phyloP scores from a whole-genome alignment of 2,888 invertebrate species.

The Eulithis testata region DNA sequence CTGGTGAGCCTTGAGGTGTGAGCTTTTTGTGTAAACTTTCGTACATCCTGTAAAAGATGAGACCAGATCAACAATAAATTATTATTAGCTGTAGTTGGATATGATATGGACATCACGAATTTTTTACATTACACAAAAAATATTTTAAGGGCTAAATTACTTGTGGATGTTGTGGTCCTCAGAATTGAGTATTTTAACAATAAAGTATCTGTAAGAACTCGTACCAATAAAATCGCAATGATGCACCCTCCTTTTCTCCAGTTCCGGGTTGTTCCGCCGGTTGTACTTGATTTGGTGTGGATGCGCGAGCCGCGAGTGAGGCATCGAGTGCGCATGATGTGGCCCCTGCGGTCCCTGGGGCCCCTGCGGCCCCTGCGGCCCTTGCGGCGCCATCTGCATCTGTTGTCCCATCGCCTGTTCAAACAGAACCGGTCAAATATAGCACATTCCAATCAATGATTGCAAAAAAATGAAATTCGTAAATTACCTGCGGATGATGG shows the following conservation, averaged over 20 bases:
- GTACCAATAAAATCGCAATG: conserved; percentile 97
- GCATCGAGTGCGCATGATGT: conserved; percentile 51
- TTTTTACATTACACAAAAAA: too few species aligned
- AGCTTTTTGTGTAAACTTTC: conserved; percentile 99
- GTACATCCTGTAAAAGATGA: conserved; percentile 90
- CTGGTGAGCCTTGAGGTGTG: conserved; percentile 98
- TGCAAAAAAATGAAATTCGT: not conserved
- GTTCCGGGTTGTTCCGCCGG: conserved; percentile 97
- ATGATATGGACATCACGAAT: too few species aligned
- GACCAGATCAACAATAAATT: not conserved
- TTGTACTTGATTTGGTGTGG: conserved; percentile 89
- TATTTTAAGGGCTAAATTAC: too few species aligned
- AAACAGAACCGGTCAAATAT: conserved; percentile 11
- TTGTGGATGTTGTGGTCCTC: too few species aligned
- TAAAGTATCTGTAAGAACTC: not conserved
- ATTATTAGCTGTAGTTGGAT: not conserved
- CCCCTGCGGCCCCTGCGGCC: conserved; percentile 44
- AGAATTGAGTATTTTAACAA: too few species aligned
- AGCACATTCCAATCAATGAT: not conserved
- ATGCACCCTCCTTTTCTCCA: conserved; percentile 97
- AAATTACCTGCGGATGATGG: conserved; percentile 62
- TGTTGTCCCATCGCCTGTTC: conserved; percentile 38
- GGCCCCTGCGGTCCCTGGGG: conserved; percentile 31
- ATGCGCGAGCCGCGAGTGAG: conserved; percentile 67
- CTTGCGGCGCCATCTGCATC: conserved; percentile 55